Evolutionary conservation across 2,113 vertebrate genomes (phyloP).

Genomic region (Fulica atra): DNA sequence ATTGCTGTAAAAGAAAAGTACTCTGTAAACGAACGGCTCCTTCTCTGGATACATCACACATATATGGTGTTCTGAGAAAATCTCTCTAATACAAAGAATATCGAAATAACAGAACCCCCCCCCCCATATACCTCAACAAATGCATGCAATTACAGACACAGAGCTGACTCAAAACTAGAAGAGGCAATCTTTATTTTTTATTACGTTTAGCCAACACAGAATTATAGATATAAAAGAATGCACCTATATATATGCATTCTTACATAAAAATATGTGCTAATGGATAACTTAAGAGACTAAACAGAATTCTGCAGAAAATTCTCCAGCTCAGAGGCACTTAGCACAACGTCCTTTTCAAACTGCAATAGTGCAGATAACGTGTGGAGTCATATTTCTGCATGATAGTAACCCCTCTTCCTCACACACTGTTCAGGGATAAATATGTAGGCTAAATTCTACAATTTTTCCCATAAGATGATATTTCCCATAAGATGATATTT

Average conservation of each 20-base stretch:
- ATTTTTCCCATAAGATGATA: not conserved
- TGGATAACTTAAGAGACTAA: not conserved
- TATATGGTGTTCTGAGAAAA: not conserved
- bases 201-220: not conserved
- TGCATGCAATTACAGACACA: not conserved
- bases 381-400: not conserved
- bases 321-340: not conserved
- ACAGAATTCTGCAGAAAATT: not conserved
- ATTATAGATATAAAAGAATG: not conserved
- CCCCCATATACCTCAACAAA: not conserved
- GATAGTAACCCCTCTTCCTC: not conserved
- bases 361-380: not conserved
- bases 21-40: constrained; percentile 45
- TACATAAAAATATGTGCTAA: not conserved
- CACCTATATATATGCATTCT: not conserved
- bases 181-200: not conserved
- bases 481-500: not conserved
- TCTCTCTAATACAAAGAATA: not conserved
- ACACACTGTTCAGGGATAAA: not conserved
- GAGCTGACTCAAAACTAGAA: not conserved
- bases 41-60: not conserved
- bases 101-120: not conserved
- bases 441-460: not conserved
- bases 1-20: constrained; percentile 78
- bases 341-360: not conserved